Conservation (phyloP, 2,113 vertebrate genomes). For the Reinhardtius hippoglossoides region DNA sequence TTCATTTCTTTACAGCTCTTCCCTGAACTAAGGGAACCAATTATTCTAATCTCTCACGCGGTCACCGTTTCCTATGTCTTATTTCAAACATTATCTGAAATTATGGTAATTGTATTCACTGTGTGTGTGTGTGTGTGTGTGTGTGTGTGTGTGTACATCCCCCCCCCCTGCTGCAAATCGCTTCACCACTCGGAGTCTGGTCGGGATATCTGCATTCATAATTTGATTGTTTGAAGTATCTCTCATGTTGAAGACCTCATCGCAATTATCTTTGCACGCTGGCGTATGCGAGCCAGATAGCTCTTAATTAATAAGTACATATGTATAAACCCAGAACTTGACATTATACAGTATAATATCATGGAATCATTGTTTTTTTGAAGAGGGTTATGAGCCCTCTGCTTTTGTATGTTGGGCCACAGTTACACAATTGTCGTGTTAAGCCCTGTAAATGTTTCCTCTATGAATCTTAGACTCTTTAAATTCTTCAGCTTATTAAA, state of each 20-base stretch:
- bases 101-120: constrained; percentile 69
- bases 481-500: too few species aligned
- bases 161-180: constrained; percentile 21
- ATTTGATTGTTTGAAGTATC: constrained; percentile 67
- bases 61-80: constrained; percentile 53
- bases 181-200: constrained; percentile 32
- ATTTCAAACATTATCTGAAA: constrained; percentile 69
- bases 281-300: constrained; percentile 9
- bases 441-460: too few species aligned
- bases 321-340: not conserved
- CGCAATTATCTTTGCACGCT: constrained; percentile 26
- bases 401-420: too few species aligned
- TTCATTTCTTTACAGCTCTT: constrained; percentile 44
- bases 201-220: constrained; percentile 48
- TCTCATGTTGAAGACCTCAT: constrained; percentile 28
- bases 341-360: not conserved
- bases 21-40: constrained; percentile 48
- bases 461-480: too few species aligned
- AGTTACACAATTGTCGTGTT: too few species aligned
- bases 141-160: constrained; percentile 31
- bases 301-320: constrained; percentile 26
- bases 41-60: constrained; percentile 59
- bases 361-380: too few species aligned
- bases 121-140: not conserved
- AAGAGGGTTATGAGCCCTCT: too few species aligned